Percentiles rank a stretch among this genome's conserved stretches.
phyloP scores from a whole-genome alignment of 1,140 invertebrate genomes.

The Anastrepha obliqua region DNA sequence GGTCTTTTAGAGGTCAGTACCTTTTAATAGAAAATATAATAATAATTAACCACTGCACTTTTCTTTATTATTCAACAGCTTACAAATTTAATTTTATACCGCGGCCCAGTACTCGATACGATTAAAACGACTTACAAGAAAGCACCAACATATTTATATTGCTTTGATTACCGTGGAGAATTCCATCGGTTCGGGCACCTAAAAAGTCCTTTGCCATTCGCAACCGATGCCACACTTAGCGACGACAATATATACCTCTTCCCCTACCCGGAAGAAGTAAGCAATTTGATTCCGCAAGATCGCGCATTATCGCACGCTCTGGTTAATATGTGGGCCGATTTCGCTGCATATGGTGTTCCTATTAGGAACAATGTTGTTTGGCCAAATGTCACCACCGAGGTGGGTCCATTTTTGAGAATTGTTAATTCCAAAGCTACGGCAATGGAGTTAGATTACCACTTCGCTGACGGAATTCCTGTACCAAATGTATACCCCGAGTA shows the following conservation, averaged over 20 bases:
- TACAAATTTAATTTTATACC: conserved; percentile 67
- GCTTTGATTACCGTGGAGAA: conserved; percentile 71
- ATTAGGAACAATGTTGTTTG: conserved; percentile 62
- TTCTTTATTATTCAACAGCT: conserved; percentile 55
- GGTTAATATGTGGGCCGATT: conserved; percentile 68
- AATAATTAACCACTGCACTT: no score
- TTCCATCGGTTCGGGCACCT: conserved; percentile 67
- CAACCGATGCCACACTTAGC: conserved; percentile 69
- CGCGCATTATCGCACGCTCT: conserved; percentile 63
- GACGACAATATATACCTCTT: conserved; percentile 73
- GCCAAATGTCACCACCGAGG: conserved; percentile 65
- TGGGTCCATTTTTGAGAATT: conserved; percentile 68
- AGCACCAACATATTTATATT: conserved; percentile 65
- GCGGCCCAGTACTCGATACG: conserved; percentile 64
- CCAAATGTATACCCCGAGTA: conserved; percentile 63
- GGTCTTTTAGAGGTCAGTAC: conserved; percentile 63
- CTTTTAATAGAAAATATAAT: no score
- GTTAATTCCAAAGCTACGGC: conserved; percentile 61
- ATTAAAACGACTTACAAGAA: conserved; percentile 62
- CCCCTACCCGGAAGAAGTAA: conserved; percentile 67
- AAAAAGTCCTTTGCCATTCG: conserved; percentile 65
- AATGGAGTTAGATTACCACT: conserved; percentile 68
- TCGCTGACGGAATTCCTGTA: conserved; percentile 66
- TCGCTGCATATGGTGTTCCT: conserved; percentile 63
- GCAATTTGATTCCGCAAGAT: conserved; percentile 64